phyloP scores from a whole-genome alignment of 2,888 invertebrate genomes.

The Gryllus longicercus region DNA sequence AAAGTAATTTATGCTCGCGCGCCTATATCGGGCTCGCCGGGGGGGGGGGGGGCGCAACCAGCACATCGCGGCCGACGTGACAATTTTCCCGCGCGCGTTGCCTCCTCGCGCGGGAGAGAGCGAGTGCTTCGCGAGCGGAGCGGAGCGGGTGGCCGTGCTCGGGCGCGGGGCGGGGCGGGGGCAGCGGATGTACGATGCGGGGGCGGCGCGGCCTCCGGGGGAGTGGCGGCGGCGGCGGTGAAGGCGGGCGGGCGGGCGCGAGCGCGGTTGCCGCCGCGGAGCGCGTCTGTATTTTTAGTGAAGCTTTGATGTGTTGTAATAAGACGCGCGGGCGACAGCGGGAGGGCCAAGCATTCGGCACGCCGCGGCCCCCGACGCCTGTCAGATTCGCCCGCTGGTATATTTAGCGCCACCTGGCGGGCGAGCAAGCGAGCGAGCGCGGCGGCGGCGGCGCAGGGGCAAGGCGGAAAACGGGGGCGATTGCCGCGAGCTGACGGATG shows the following conservation, averaged over 20 bases:
- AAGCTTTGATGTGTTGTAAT: slow-evolving; percentile 6
- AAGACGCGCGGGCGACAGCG: slow-evolving; percentile 17
- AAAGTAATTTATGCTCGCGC: background rate
- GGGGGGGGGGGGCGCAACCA: background rate
- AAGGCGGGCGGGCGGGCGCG: background rate
- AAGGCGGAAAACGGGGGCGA: no score
- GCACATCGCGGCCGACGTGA: background rate
- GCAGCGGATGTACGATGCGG: background rate
- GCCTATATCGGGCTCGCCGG: background rate
- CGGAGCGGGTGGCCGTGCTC: background rate
- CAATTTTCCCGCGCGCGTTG: background rate
- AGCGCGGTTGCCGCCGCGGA: background rate
- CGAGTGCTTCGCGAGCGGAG: background rate
- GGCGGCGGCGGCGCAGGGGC: background rate
- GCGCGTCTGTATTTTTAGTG: slow-evolving; percentile 3
- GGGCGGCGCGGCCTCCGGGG: background rate
- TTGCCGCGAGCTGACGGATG: no score
- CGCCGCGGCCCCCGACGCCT: background rate
- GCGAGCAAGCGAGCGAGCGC: background rate
- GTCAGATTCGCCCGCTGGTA: slow-evolving; percentile 9
- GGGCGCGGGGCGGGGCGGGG: background rate
- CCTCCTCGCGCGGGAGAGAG: background rate
- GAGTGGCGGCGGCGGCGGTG: background rate
- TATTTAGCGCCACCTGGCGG: slow-evolving; percentile 9
- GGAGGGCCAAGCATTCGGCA: background rate